phyloP scores from a whole-genome alignment of 2,888 invertebrate species.

The Lycophotia porphyrea region DNA sequence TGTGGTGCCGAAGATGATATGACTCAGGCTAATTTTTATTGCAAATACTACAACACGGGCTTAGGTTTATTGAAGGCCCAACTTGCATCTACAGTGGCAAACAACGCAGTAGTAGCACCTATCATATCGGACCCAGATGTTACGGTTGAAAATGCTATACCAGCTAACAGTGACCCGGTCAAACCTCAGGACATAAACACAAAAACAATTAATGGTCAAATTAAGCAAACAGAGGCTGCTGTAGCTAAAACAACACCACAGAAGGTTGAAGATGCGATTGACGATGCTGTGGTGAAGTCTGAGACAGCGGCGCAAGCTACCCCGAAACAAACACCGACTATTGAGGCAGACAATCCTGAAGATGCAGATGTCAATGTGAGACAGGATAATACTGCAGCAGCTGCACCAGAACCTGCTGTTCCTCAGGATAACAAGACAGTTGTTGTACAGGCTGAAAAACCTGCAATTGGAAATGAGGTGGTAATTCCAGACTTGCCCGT shows the following conservation, averaged over 20 bases:
- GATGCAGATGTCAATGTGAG: conserved; percentile 43
- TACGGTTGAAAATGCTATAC: conserved; percentile 34
- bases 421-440: conserved; percentile 44
- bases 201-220: conserved; percentile 34
- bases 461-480: conserved; percentile 32
- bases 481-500: conserved; percentile 41
- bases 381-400: conserved; percentile 34
- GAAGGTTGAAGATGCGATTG: conserved; percentile 11
- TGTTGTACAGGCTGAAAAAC: conserved; percentile 40
- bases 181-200: conserved; percentile 33
- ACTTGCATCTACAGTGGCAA: conserved; percentile 35
- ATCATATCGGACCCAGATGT: conserved; percentile 34
- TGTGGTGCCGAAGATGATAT: conserved; percentile 76
- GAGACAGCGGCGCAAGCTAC: conserved; percentile 32
- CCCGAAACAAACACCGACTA: conserved; percentile 39
- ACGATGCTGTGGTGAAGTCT: conserved; percentile 27
- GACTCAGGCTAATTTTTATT: conserved; percentile 79
- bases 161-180: conserved; percentile 28
- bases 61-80: conserved; percentile 64
- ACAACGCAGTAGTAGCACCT: conserved; percentile 39
- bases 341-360: conserved; percentile 17
- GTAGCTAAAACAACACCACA: conserved; percentile 46
- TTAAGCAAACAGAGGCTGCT: conserved; percentile 45
- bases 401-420: conserved; percentile 21
- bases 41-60: conserved; percentile 86